Evolutionary conservation across 2,113 vertebrate genomes (phyloP), one percentile per base, ranked within the genome.

Genomic region (Nesogale talazaci): DNA sequence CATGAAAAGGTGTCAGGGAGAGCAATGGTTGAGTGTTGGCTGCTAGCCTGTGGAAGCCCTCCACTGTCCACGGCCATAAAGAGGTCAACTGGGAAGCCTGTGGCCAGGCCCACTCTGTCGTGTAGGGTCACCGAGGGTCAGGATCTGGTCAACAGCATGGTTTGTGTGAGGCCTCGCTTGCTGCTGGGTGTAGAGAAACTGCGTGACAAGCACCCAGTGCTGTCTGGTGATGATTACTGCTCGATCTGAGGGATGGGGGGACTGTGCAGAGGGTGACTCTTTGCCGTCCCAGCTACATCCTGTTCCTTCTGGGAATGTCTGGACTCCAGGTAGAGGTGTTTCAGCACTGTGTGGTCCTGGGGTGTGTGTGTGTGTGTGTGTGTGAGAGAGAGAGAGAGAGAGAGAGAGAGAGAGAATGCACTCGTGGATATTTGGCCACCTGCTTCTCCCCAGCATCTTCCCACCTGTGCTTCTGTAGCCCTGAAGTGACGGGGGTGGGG

Each of bases 401-500:
- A n/a, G n/a, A n/a, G n/a, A n/a, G n/a, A n/a, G n/a, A n/a, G n/a
- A n/a, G n/a, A n/a, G n/a, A n/a, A 5, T 7, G 27, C 34, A n/a
- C 25, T 19, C 16, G 57, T 22, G 19, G 23, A 77, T 78, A 79
- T 22, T 57, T 25, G 0, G n/a, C 6, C 63, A 10, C 38, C 74
- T 25, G 0, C 52, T 42, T 14, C 22, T 27, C 31, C 61, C 29
- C 27, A 7, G 40, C 29, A 31, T 19, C 46, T 46, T 34, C 22
- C 27, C 22, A 52, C 74, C 19, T 34, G 0, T 0, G 36, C 40
- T 29, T 77, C n/a, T 0, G 0, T 11, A 75, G 7, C 70, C 23
- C n/a, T 1, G 1, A 1, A 1, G 31, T 19, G 69, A 63, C 63
- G 23, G 61, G 77, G 81, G 75, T 4, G n/a, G n/a, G n/a, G n/a